Conservation (phyloP, 2,888 invertebrate species). For the Hydraecia micacea region DNA sequence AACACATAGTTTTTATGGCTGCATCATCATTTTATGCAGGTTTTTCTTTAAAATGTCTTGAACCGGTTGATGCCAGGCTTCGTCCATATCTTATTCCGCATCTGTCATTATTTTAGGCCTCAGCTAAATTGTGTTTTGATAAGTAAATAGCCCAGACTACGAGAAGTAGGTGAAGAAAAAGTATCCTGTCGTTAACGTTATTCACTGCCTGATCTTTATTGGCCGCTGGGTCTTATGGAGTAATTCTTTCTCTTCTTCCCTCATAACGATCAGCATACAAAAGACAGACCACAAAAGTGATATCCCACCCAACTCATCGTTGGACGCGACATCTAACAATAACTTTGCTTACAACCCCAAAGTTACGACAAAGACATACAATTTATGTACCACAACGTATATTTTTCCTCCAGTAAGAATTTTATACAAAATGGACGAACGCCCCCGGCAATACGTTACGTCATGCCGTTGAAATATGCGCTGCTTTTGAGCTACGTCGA, state of each 20-base stretch:
- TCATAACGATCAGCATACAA: not conserved
- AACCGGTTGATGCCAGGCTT: not conserved
- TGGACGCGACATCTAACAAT: not conserved
- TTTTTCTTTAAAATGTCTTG: not conserved
- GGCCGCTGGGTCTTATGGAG: too few relatives aligned
- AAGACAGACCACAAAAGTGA: not conserved
- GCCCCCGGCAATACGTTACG: slow-evolving; percentile 37
- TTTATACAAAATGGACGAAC: slow-evolving; percentile 48
- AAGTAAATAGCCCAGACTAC: not conserved
- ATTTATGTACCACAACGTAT: slow-evolving; percentile 4
- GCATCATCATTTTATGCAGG: not conserved
- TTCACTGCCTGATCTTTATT: not conserved
- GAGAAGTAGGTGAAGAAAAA: not conserved
- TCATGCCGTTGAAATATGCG: slow-evolving; percentile 46
- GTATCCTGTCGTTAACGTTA: not conserved
- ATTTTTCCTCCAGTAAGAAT: slow-evolving; percentile 38
- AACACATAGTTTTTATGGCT: too few relatives aligned
- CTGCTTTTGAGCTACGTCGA: slow-evolving; percentile 34
- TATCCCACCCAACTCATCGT: not conserved
- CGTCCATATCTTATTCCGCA: not conserved
- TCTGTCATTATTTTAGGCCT: not conserved
- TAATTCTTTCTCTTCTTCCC: not conserved
- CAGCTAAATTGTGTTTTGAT: not conserved
- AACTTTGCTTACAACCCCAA: not conserved
- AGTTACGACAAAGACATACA: slow-evolving; percentile 16